phyloP scores from a whole-genome alignment of 2,797 vertebrate genomes.

The Sarcoramphus papa region DNA sequence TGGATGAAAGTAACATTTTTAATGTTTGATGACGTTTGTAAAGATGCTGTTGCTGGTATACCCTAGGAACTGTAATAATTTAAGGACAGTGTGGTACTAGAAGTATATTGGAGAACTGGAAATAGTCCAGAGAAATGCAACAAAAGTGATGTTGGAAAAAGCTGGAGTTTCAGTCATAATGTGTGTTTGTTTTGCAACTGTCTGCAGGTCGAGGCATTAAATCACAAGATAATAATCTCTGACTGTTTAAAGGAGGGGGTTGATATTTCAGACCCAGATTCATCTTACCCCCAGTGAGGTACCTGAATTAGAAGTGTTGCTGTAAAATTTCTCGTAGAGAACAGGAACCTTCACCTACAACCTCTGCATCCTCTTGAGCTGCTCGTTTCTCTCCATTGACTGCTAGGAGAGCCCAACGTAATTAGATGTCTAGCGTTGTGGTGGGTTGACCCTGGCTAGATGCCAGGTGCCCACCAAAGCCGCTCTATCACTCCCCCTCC shows the following conservation, averaged over 20 bases:
- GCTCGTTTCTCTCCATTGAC: background rate
- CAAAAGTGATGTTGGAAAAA: background rate
- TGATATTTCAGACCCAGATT: constrained; percentile 3
- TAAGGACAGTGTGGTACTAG: background rate
- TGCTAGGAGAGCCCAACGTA: background rate
- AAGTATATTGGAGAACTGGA: background rate
- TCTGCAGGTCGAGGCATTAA: background rate
- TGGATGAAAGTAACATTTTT: background rate
- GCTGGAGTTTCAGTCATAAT: background rate
- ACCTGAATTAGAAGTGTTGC: background rate
- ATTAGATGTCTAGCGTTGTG: background rate
- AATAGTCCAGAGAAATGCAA: background rate
- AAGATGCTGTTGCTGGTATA: background rate
- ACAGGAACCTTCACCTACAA: background rate
- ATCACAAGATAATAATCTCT: background rate
- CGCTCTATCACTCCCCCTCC: too few relatives aligned
- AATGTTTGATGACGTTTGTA: background rate
- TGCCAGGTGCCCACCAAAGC: too few relatives aligned
- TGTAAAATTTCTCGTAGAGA: background rate
- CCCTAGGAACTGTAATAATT: background rate
- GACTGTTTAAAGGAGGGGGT: background rate
- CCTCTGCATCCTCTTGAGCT: background rate
- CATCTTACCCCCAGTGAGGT: background rate
- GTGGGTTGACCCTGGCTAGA: too few relatives aligned
- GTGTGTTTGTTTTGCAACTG: background rate